Base-by-base conservation (phyloP, 53 echinoderm and acorn worm species). In the Zoroaster sp. region DNA sequence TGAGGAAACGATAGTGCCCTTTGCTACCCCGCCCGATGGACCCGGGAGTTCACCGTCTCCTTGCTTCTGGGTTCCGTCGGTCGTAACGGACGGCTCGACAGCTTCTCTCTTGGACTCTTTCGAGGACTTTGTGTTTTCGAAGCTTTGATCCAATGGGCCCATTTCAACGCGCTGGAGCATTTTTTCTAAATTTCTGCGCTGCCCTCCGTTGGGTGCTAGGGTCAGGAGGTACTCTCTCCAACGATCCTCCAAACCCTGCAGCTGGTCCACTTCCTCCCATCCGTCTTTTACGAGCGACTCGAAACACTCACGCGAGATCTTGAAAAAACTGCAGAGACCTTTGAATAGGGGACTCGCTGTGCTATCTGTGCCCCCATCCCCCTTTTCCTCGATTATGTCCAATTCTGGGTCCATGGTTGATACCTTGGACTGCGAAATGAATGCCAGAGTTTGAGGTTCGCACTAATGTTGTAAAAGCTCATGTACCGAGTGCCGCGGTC, bases 141-240 rank as follows among this genome's bases (percentile, higher is more conserved):
- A 14, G 51, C 3, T 14, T 35, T 80, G 80, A 14, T 80, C 80
- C 23, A 80, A 40, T 0, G 80, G 80, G 65, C 80, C 80, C 4
- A 65, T 41, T 20, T 80, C 66, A 20, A 80, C 66, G 5, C 80
- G 66, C 41, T 80, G 80, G 7, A 80, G 40, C 65, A 80, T 39
- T 6, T 25, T 18, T 23, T 80, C 80, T 40, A 80, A 10, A 80
- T 80, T 80, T 12, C 80, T 32, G 18, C 78, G 78, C 21, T 78
- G 78, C n/a, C 78, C 59, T 78, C 78, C 59, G 10, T 78, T 78
- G 4, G 78, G 78, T 2, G 78, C 78, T 32, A 78, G 34, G 20
- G 78, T 35, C 78, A 55, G 33, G 5, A 37, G 3, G 10, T 78
- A 54, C 78, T 78, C 78, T 34, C 15, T 78, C 78, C 65, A 80